Base-by-base conservation (phyloP, 1,140 invertebrate genomes). In the Elysia chlorotica region DNA sequence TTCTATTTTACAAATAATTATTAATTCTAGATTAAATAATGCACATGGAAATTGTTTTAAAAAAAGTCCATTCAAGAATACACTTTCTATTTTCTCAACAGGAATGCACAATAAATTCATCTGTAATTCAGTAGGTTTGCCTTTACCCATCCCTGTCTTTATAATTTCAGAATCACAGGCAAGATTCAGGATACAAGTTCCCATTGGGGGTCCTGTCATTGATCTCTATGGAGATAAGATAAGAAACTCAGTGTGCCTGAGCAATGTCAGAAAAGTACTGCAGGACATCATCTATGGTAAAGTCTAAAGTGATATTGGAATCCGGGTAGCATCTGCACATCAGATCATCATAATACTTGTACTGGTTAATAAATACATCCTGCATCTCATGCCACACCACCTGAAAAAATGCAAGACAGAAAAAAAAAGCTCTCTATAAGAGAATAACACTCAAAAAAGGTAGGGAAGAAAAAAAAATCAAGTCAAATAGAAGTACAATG, bases 381-480 rank as follows among this genome's bases (percentile, higher is more conserved):
- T 99, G 96, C 97, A 99, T 99, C 80, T 96, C 96, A 85, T 96
- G 91, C 98, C 98, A 99, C 65, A 99, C 97, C 53, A 98, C 95
- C 93, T 95, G 80, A 14, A 48, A n/a, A n/a, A n/a, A n/a, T n/a
- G n/a, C n/a, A n/a, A n/a, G n/a, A n/a, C n/a, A n/a, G n/a, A n/a
- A n/a, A n/a, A n/a, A n/a, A n/a, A n/a, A n/a, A n/a, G n/a, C n/a
- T n/a, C n/a, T n/a, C n/a, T n/a, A n/a, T n/a, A n/a, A n/a, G n/a
- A n/a, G n/a, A n/a, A n/a, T n/a, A n/a, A n/a, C n/a, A n/a, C n/a
- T n/a, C n/a, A n/a, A n/a, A n/a, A n/a, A n/a, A n/a, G n/a, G n/a
- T n/a, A n/a, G n/a, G n/a, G n/a, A n/a, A n/a, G n/a, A n/a, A n/a
- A n/a, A n/a, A n/a, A n/a, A n/a, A n/a, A n/a, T n/a, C n/a, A n/a